phyloP scores from a whole-genome alignment of 2,797 vertebrate genomes.

The Graptemys geographica region DNA sequence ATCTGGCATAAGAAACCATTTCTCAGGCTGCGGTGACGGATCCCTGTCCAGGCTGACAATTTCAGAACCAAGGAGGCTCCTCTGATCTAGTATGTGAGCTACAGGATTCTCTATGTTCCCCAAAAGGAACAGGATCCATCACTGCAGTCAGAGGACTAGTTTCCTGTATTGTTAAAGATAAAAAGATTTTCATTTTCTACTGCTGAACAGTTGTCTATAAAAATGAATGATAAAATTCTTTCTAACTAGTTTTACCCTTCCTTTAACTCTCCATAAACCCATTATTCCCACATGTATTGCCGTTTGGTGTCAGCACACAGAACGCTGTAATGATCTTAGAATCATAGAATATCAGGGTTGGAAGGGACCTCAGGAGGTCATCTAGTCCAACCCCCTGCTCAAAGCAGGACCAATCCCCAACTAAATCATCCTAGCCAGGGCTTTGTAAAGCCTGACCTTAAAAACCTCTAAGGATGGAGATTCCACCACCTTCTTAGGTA shows the following conservation, averaged over 20 bases:
- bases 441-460: too few relatives aligned
- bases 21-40: not conserved
- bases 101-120: not conserved
- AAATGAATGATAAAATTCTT: not conserved
- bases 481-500: too few relatives aligned
- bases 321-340: not conserved
- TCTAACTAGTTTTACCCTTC: not conserved
- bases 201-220: not conserved
- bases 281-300: fast-evolving
- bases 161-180: not conserved
- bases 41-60: not conserved
- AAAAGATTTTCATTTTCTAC: not conserved
- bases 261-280: fast-evolving
- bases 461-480: too few relatives aligned
- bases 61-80: not conserved
- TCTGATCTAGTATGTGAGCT: not conserved
- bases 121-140: not conserved
- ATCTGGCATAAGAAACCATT: not conserved
- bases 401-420: too few relatives aligned
- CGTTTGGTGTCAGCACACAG: fast-evolving
- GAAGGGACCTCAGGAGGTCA: too few relatives aligned
- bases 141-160: not conserved
- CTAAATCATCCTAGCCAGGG: too few relatives aligned
- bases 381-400: too few relatives aligned
- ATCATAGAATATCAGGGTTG: too few relatives aligned